Base-by-base conservation (phyloP, 2,113 vertebrate species). In the Tichodroma muraria region DNA sequence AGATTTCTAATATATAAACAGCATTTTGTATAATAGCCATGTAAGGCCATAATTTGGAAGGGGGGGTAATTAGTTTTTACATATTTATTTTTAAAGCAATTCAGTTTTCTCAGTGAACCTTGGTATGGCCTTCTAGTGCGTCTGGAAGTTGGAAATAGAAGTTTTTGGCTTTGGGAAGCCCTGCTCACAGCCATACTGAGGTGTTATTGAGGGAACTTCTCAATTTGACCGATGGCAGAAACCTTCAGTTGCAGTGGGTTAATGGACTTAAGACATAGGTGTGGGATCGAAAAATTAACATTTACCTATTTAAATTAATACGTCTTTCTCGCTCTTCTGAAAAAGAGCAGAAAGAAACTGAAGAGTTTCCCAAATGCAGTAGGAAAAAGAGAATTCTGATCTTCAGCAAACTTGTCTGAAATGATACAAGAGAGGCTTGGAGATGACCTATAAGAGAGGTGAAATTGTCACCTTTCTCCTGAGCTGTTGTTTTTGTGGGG, bases 1-100 rank as follows among this genome's bases (percentile, higher is more conserved):
- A 54, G 11, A 6, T 42, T 73, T 86, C 69, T 52, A 40, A 50
- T 85, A 54, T 11, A 28, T 6, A 28, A 81, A 23, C 22, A 63
- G 18, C 13, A 10, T 59, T 80, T 83, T 80, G 15, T 15, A 5
- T 60, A 50, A 52, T 78, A 82, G 47, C 45, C 69, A 18, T 3
- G 0, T 42, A 66, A 79, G 18, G 25, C 22, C 54, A 52, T 47
- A 21, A 16, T 80, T 73, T 61, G n/a, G 8, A 24, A 8, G 18
- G 8, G 13, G 4, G 1, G 8, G 0, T 14, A 33, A 28, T 38
- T 69, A 10, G 30, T 56, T n/a, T n/a, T 13, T 56, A 15, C 13
- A 3, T 45, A 25, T 42, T 45, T 76, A 20, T n/a, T 70, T 70
- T 57, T 80, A 8, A 89, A 64, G 37, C 27, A 81, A 21, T 70